A percentile compares a stretch with the other conserved stretches of the same genome.
These are phyloP conservation scores for Eulimnadia texana DNA, from an alignment of 1,140 invertebrate genomes.

Conservation along the genomic window DNA sequence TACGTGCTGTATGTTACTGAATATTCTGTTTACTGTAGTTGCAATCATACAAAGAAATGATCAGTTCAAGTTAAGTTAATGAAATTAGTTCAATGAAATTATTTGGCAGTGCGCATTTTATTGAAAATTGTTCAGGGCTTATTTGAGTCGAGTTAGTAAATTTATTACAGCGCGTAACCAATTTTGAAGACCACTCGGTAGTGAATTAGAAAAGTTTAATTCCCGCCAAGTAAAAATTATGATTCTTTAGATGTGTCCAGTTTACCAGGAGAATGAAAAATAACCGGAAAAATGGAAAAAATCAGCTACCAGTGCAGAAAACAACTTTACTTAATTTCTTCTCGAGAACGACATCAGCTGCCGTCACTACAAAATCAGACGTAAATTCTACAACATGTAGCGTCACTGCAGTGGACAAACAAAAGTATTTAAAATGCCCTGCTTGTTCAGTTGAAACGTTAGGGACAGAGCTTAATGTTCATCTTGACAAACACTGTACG, in stretches of 20 bases:
- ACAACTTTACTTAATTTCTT: slow-evolving; percentile 5
- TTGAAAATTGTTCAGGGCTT: too few species aligned
- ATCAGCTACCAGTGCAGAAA: slow-evolving; percentile 5
- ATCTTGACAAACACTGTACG: neutral
- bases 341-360: neutral
- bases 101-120: too few species aligned
- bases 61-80: too few species aligned
- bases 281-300: neutral
- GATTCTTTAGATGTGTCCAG: neutral
- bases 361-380: neutral
- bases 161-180: too few species aligned
- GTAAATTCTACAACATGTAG: neutral
- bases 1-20: too few species aligned
- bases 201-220: too few species aligned
- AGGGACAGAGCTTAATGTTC: neutral
- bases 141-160: too few species aligned
- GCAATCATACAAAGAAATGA: too few species aligned
- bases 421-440: neutral
- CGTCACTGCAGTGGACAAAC: neutral
- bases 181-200: too few species aligned
- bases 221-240: too few species aligned
- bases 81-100: too few species aligned
- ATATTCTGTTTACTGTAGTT: too few species aligned
- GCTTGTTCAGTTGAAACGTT: neutral
- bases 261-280: neutral